These are phyloP conservation scores for Lepidochrysops patricia DNA, from an alignment of 2,888 invertebrate genomes.

Conservation along the genomic window DNA sequence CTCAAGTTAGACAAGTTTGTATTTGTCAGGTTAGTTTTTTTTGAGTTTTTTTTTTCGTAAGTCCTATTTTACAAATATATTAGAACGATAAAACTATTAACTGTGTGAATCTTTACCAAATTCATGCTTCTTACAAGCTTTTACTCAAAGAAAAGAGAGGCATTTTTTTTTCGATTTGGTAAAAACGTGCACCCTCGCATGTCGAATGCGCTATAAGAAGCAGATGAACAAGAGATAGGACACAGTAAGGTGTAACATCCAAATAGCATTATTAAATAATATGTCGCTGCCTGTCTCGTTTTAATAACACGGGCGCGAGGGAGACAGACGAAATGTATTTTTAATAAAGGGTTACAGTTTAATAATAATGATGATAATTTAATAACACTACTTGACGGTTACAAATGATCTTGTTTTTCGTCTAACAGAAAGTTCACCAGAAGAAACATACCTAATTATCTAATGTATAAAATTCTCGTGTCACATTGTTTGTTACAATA, in stretches of 20 bases:
- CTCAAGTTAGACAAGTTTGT: too few species aligned
- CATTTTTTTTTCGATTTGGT: neutral
- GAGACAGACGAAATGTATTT: slow-evolving; percentile 33
- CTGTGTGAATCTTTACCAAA: too few species aligned
- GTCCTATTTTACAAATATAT: too few species aligned
- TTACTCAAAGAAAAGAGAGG: too few species aligned
- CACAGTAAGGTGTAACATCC: slow-evolving; percentile 33
- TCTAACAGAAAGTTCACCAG: neutral
- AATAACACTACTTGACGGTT: neutral
- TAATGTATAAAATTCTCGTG: too few species aligned
- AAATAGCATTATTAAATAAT: slow-evolving; percentile 59
- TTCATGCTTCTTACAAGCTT: too few species aligned
- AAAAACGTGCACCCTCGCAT: slow-evolving; percentile 31
- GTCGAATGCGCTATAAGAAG: slow-evolving; percentile 28
- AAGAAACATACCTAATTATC: too few species aligned
- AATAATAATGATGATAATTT: slow-evolving; percentile 1
- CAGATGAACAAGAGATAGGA: slow-evolving; percentile 42
- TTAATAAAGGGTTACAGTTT: slow-evolving; percentile 15
- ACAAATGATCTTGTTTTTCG: neutral
- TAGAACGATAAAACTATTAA: too few species aligned
- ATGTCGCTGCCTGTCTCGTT: slow-evolving; percentile 40
- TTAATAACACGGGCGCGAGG: slow-evolving; percentile 28
- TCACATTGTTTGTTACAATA: too few species aligned
- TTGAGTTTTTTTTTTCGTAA: too few species aligned
- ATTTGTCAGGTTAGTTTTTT: too few species aligned